Evolutionary conservation across 2,888 invertebrate genomes (phyloP), one percentile per base, ranked within the genome.

Genomic region (Eilema caniola): DNA sequence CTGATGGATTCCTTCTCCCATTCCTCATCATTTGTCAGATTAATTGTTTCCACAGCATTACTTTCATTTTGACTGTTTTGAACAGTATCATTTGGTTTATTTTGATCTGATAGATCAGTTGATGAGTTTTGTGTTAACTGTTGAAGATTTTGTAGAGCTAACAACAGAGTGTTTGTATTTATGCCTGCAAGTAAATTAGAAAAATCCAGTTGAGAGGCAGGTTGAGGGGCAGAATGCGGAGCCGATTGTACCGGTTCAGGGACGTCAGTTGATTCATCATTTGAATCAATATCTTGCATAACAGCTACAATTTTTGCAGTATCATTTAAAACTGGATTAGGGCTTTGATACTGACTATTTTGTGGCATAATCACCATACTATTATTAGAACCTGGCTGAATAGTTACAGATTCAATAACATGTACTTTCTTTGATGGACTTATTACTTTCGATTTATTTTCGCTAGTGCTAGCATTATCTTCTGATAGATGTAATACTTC

Each of bases 81-180:
- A 62, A 83, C 81, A 65, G 59, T 72, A 63, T 60, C 69, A 24
- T 70, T 75, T 71, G 79, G 76, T 70, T 83, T 73, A 61, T 76
- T 79, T 33, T 70, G 72, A 60, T 77, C 71, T 60, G 66, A 72
- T 53, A 83, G 78, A 59, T 69, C 56, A 56, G 82, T 75, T 69
- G 79, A 74, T 23, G 85, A 67, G 53, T 80, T 89, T 72, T 92
- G 88, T 37, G 89, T 76, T 16, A 95, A 71, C 73, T 95, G 89
- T 79, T 95, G 93, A 73, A 95, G 88, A 83, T 93, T 95, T 87
- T 94, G 93, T 31, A 95, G 85, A 62, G 95, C 95, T 75, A 94
- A 77, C 63, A 94, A 74, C 33, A 95, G 83, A 47, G 92, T 91
- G 74, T 92, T 91, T 25, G 95, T 91, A 75, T 95, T 94, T 70